A percentile compares a stretch with the other conserved stretches of the same genome.
Evolutionary conservation across 2,113 vertebrate species (phyloP).

Genomic region (Gobiocypris rarus): DNA sequence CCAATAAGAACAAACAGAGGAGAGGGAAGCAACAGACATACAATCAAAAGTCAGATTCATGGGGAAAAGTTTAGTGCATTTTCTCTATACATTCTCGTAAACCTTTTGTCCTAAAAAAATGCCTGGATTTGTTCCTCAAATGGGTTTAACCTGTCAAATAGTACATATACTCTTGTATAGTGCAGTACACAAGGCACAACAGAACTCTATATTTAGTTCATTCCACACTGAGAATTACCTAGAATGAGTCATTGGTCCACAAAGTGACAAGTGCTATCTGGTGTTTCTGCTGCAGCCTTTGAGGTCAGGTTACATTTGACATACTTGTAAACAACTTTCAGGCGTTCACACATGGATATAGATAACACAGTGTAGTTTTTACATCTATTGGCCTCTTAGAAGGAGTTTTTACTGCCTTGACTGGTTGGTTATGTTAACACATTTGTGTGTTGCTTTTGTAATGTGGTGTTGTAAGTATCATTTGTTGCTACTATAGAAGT

Average conservation of each 20-base stretch:
- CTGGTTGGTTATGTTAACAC: neutral
- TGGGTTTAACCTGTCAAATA: slow-evolving; percentile 19
- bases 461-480: neutral
- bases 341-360: slow-evolving; percentile 7
- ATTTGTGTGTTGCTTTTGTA: neutral
- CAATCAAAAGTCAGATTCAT: no score
- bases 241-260: slow-evolving; percentile 43
- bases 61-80: no score
- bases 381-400: neutral
- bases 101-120: neutral
- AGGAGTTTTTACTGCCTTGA: neutral
- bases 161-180: neutral
- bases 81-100: no score
- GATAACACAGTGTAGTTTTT: neutral
- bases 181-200: neutral
- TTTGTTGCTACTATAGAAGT: neutral
- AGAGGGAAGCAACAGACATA: no score
- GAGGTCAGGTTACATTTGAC: slow-evolving; percentile 55
- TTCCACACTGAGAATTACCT: slow-evolving; percentile 38
- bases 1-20: no score
- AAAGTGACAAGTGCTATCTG: slow-evolving; percentile 35
- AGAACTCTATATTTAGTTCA: slow-evolving; percentile 52
- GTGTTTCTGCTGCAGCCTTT: slow-evolving; percentile 31
- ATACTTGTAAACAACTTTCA: slow-evolving; percentile 50
- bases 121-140: neutral